Evolutionary conservation across 35 echinoderm and acorn worm genomes (phyloP), one percentile per base, ranked within the genome.

Genomic region (Holothuria glaberrima): DNA sequence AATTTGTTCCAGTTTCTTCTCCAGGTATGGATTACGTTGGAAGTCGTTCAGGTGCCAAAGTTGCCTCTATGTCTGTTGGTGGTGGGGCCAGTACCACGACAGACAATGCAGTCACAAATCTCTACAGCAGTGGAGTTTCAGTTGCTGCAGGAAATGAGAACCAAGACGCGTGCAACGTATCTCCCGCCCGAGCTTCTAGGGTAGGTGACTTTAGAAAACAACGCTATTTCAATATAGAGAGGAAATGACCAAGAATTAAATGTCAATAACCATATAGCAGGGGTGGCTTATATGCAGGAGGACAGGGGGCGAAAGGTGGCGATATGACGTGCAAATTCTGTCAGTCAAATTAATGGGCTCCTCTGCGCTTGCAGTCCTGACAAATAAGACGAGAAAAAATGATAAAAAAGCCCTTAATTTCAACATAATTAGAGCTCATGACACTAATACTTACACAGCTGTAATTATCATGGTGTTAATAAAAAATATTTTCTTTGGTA

Each of bases 61-160:
- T 91, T 70, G 90, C 80, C 7, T 91, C 90, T 9, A 91, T 91
- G 90, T 91, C 90, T 10, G 80, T 91, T 58, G 90, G 90, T 21
- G 90, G 90, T 21, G 90, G 80, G 6, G 79, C 77, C 21, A 83
- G 75, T 58, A 0, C 50, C 22, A 79, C 90, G 26, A 86, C 68
- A 46, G 90, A 91, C 63, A 66, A 83, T 31, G 90, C 90, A 2
- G 90, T 91, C 6, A 30, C 32, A 35, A 91, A n/a, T 31, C 78
- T 91, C 7, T 64, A 84, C 17, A 29, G 70, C 33, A 48, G 22
- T 16, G 90, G 67, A 66, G 60, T 86, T 46, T 45, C 79, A 0
- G 90, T 91, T 36, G 79, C 90, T 46, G 90, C 90, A 1, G 90
- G 90, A 46, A 91, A 91, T 63, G 79, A 83, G 4, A 70, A 91